These are phyloP conservation scores for Acinonyx jubatus DNA, from an alignment of 2,113 vertebrate genomes.

Conservation along the genomic window DNA sequence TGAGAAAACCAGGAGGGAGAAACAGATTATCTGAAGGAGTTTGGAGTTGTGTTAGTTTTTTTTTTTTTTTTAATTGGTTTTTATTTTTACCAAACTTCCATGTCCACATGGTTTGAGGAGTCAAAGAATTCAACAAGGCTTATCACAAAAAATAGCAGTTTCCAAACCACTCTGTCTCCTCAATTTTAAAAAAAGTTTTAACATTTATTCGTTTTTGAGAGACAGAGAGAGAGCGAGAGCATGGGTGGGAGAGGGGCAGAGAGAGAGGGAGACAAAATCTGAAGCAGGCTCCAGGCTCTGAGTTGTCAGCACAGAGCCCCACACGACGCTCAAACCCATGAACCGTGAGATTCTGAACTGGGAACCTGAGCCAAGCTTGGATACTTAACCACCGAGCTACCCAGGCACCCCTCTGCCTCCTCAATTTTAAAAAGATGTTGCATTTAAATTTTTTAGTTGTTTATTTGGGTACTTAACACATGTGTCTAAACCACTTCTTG, in stretches of 20 bases:
- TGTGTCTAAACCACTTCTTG: neutral
- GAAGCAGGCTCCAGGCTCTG: too few relatives aligned
- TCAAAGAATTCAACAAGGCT: neutral
- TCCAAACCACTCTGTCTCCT: neutral
- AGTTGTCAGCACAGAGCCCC: too few relatives aligned
- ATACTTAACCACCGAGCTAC: too few relatives aligned
- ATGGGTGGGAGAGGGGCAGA: too few relatives aligned
- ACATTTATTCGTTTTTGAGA: too few relatives aligned
- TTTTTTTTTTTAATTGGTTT: conserved; percentile 23
- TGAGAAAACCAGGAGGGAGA: neutral
- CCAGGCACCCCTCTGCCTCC: neutral
- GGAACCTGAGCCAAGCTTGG: too few relatives aligned
- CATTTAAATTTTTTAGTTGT: neutral
- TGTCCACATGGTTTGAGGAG: neutral
- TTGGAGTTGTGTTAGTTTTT: neutral
- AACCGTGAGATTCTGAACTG: too few relatives aligned
- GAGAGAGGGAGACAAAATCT: too few relatives aligned
- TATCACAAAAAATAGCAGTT: neutral
- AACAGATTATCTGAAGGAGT: neutral
- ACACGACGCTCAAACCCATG: too few relatives aligned
- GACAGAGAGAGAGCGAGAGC: too few relatives aligned
- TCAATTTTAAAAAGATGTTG: neutral
- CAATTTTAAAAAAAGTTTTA: neutral
- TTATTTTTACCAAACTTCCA: conserved; percentile 22
- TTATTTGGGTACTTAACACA: neutral